A percentile compares a stretch with the other conserved stretches of the same genome.
Evolutionary conservation across 2,797 vertebrate species (phyloP).

Genomic region (Microcaecilia unicolor): DNA sequence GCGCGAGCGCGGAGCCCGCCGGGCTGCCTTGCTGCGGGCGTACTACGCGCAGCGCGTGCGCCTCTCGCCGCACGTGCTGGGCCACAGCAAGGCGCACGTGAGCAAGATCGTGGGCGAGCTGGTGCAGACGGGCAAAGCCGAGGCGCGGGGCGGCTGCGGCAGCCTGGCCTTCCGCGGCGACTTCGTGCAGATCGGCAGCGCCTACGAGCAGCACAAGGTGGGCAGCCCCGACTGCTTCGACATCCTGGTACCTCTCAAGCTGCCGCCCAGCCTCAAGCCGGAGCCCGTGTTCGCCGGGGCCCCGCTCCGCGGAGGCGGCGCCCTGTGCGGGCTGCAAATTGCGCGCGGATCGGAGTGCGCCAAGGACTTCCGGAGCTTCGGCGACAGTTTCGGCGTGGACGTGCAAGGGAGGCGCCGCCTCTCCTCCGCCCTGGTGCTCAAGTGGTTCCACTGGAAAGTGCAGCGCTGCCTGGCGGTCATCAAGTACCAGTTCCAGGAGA

Average conservation of each 20-base stretch:
- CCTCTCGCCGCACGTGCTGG: constrained; percentile 72
- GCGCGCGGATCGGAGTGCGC: constrained; percentile 33
- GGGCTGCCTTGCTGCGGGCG: constrained; percentile 47
- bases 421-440: constrained; percentile 55
- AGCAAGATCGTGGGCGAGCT: constrained; percentile 68
- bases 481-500: constrained; percentile 66
- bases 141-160: constrained; percentile 39
- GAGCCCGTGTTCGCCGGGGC: constrained; percentile 23
- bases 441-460: constrained; percentile 72
- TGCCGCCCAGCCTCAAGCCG: constrained; percentile 55
- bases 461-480: constrained; percentile 65
- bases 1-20: constrained; percentile 13
- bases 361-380: constrained; percentile 47
- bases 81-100: constrained; percentile 78
- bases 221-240: constrained; percentile 71
- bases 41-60: constrained; percentile 63
- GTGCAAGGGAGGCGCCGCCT: constrained; percentile 38
- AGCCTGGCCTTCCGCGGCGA: constrained; percentile 64
- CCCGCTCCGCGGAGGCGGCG: constrained; percentile 23
- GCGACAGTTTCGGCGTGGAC: constrained; percentile 44
- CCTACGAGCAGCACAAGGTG: constrained; percentile 77
- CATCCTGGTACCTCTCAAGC: constrained; percentile 64
- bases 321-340: constrained; percentile 48
- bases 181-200: constrained; percentile 67
- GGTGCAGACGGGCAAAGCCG: constrained; percentile 55